phyloP scores from a whole-genome alignment of 2,113 vertebrate genomes.

The Anoplopoma fimbria region DNA sequence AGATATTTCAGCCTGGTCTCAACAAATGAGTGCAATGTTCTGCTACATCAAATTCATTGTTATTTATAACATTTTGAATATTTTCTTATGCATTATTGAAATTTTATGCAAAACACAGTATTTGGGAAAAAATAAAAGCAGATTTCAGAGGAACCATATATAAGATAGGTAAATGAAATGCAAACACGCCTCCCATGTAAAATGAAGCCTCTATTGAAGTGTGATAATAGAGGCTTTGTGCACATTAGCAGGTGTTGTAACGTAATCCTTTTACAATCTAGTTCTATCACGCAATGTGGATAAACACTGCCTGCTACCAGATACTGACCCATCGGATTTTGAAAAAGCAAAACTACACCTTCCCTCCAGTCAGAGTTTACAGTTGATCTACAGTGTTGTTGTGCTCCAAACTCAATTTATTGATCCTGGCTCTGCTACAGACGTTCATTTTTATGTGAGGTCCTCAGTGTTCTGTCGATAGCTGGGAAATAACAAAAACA shows the following conservation, averaged over 20 bases:
- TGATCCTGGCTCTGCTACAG: conserved; percentile 17
- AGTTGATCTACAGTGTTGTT: conserved; percentile 10
- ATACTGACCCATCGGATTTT: no score
- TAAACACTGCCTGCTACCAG: background rate
- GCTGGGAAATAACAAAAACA: conserved; percentile 22
- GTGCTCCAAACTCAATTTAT: conserved; percentile 5
- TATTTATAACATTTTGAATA: no score
- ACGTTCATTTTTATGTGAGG: conserved; percentile 2
- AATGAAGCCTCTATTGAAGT: background rate
- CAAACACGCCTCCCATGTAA: background rate
- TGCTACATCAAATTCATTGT: no score
- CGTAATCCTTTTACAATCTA: background rate
- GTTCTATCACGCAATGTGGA: background rate
- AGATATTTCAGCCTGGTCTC: no score
- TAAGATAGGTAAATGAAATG: background rate
- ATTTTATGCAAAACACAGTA: no score
- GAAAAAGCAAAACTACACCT: background rate
- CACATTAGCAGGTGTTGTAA: background rate
- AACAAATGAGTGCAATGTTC: no score
- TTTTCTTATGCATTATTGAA: no score
- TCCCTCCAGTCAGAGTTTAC: background rate
- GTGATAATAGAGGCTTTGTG: background rate
- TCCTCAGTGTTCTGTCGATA: conserved; percentile 19
- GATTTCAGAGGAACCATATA: no score
- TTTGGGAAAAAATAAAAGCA: no score